Conservation (phyloP, 2,113 vertebrate species). For the Camelus dromedarius region DNA sequence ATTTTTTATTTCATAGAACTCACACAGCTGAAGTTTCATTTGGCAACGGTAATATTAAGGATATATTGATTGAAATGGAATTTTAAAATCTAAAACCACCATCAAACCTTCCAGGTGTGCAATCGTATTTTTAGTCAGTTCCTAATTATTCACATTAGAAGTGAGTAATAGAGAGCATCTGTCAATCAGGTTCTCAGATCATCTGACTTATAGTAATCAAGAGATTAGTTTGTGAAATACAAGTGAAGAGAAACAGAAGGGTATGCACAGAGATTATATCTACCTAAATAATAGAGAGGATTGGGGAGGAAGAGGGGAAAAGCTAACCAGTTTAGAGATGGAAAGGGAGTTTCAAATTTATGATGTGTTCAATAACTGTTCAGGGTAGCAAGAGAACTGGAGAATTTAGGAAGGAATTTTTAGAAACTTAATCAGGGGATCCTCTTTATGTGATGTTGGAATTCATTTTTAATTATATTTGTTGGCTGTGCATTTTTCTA, state of each 20-base stretch:
- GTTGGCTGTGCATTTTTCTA: neutral
- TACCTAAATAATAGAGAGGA: neutral
- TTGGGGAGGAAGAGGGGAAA: neutral
- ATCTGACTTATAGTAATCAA: conserved; percentile 20
- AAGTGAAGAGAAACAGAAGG: neutral
- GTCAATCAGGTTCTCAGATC: neutral
- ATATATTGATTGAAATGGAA: conserved; percentile 30
- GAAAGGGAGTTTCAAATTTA: neutral
- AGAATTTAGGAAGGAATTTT: neutral
- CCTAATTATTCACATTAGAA: conserved; percentile 3
- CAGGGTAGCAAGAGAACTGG: neutral
- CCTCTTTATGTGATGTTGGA: neutral
- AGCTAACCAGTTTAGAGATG: neutral
- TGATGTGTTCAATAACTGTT: neutral
- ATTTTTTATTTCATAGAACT: conserved; percentile 31
- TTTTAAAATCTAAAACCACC: conserved; percentile 34
- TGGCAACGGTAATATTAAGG: neutral
- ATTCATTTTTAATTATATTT: neutral
- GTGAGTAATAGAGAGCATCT: neutral
- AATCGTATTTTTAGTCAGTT: conserved; percentile 2
- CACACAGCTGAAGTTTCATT: conserved; percentile 41
- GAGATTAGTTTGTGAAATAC: neutral
- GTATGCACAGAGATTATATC: neutral
- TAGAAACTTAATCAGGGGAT: neutral
- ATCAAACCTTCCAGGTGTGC: neutral